Percentiles rank a stretch among this genome's conserved stretches.
phyloP scores from a whole-genome alignment of 1,140 invertebrate genomes.

The Monochamus saltuarius region DNA sequence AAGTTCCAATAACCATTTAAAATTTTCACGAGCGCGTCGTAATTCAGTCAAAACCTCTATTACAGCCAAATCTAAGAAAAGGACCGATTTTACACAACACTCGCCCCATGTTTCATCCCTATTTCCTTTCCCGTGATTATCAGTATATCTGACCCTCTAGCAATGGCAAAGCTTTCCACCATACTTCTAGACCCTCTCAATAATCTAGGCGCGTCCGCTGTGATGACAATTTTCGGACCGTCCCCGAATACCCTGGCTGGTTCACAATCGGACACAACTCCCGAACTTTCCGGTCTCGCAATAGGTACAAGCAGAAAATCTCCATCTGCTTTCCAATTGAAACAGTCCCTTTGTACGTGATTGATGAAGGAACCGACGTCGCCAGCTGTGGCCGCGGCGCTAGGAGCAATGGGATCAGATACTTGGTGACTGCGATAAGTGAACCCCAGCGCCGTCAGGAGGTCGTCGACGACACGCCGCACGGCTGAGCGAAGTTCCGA shows the following conservation, averaged over 20 bases:
- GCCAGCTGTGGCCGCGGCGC: slow-evolving; percentile 44
- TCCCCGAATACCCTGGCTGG: slow-evolving; percentile 31
- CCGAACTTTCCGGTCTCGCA: slow-evolving; percentile 43
- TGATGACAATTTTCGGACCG: slow-evolving; percentile 34
- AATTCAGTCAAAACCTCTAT: no score
- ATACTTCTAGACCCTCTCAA: slow-evolving; percentile 43
- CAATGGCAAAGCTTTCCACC: slow-evolving; percentile 45
- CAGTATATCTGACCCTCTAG: slow-evolving; percentile 43
- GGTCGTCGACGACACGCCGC: slow-evolving; percentile 57
- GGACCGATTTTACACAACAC: slow-evolving; percentile 30
- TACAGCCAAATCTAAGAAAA: background rate
- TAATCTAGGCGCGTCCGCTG: slow-evolving; percentile 30
- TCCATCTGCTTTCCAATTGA: slow-evolving; percentile 34
- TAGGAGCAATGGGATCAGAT: slow-evolving; percentile 39
- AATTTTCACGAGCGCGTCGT: no score
- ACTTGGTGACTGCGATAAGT: slow-evolving; percentile 45
- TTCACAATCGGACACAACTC: slow-evolving; percentile 38
- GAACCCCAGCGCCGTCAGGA: slow-evolving; percentile 53
- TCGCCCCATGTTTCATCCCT: slow-evolving; percentile 43
- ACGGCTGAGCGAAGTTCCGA: slow-evolving; percentile 64
- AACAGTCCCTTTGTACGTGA: slow-evolving; percentile 40
- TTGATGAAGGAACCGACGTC: slow-evolving; percentile 45
- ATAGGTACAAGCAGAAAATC: slow-evolving; percentile 47
- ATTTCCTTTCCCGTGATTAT: slow-evolving; percentile 36
- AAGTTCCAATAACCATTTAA: no score